Evolutionary conservation across 2,113 vertebrate species (phyloP), one percentile per base, ranked within the genome.

Genomic region (Labeo catla): DNA sequence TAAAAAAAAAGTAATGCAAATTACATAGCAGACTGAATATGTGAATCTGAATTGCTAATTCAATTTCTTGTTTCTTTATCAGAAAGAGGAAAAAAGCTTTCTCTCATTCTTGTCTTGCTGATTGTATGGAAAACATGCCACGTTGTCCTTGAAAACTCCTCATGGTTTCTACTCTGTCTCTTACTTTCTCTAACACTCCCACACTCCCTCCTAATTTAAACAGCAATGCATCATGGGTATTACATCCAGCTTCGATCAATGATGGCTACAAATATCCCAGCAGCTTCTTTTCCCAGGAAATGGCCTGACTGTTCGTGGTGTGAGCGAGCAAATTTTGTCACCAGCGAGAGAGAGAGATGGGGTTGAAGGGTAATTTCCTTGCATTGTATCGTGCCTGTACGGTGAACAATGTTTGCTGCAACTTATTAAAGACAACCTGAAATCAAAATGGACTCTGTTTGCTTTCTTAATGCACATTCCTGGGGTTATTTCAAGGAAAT

Each of bases 191-290:
- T 93, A 86, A 91, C 78, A 16, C 66, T 89, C 91, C 85, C 91
- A 91, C 91, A 93, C 47, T 92, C 84, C 92, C 90, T 93, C 86
- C 87, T 91, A 92, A 93, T 93, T 95, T 94, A 94, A 93, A 95
- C 80, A 92, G 87, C 91, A 95, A 94, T 70, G 88, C 87, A 90
- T 88, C 89, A 90, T 85, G 88, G 90, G 87, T 91, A 89, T 91
- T 93, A 91, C 86, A 93, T 92, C 90, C 92, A 89, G 76, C 49
- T 52, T 90, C 88, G 90, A 95, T 95, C 93, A 94, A 93, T 93
- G 91, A 91, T 89, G 77, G 73, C 76, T 83, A 93, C 81, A 81
- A 93, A 92, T 87, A 94, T 93, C 34, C 74, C 76, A 80, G 87
- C 88, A 65, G 91, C 79, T 81, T 74, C 88, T 87, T 76, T 59